phyloP scores from a whole-genome alignment of 2,888 invertebrate genomes.

The Anarsia innoxiella region DNA sequence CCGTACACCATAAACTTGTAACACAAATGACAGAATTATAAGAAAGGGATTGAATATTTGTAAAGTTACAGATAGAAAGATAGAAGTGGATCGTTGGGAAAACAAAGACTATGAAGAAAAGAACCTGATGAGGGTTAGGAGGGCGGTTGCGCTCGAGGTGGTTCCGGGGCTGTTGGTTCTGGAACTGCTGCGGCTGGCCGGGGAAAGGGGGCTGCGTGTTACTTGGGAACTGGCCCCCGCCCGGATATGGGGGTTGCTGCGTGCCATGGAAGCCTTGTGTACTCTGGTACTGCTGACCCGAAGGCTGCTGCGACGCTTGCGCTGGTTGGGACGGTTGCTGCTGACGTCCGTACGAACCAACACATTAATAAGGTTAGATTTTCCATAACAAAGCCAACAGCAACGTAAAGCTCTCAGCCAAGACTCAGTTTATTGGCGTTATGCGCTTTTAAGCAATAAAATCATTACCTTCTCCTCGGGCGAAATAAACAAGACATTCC shows the following conservation, averaged over 20 bases:
- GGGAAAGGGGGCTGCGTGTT: conserved; percentile 54
- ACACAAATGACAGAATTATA: not conserved
- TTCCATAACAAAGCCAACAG: conserved; percentile 70
- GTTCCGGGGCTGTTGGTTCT: conserved; percentile 69
- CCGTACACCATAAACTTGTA: no score
- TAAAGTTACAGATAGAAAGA: conserved; percentile 12
- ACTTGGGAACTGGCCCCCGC: conserved; percentile 67
- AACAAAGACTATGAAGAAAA: not conserved
- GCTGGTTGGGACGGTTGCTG: conserved; percentile 74
- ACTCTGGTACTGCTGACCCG: conserved; percentile 70
- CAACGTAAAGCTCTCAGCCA: conserved; percentile 70
- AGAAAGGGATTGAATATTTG: not conserved
- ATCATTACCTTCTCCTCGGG: conserved; percentile 63
- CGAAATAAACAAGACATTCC: conserved; percentile 62
- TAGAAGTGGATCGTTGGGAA: no score
- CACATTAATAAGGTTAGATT: conserved; percentile 76
- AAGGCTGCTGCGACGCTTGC: conserved; percentile 71
- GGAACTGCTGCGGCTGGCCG: conserved; percentile 57
- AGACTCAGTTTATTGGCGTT: conserved; percentile 44
- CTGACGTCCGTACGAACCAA: conserved; percentile 76
- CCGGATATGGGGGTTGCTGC: conserved; percentile 70
- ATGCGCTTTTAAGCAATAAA: conserved; percentile 63
- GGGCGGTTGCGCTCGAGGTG: conserved; percentile 72
- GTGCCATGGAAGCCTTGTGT: conserved; percentile 74
- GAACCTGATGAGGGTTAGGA: conserved; percentile 67